phyloP scores from a whole-genome alignment of 2,888 invertebrate genomes.

The Theodoxus fluviatilis region DNA sequence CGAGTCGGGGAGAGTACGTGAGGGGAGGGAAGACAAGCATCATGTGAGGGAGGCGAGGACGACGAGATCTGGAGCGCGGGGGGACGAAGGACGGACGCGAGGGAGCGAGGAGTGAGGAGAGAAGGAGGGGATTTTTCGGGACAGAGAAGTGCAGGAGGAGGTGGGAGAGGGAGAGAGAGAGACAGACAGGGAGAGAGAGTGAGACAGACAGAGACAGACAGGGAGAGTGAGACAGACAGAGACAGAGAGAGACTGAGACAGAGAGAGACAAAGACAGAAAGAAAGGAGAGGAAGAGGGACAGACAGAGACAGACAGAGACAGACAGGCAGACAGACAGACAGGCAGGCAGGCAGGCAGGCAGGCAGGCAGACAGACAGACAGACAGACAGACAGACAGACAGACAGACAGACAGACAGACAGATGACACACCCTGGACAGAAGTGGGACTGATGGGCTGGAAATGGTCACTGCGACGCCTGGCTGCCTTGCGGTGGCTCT shows the following conservation, averaged over 20 bases:
- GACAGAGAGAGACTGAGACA: too few species aligned
- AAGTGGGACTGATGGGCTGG: background rate
- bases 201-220: background rate
- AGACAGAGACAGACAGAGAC: too few species aligned
- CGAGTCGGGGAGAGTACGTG: too few species aligned
- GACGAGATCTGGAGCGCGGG: too few species aligned
- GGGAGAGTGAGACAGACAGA: background rate
- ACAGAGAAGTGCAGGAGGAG: background rate
- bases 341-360: background rate
- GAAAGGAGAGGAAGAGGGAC: too few species aligned
- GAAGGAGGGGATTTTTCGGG: constrained; percentile 24
- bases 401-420: background rate
- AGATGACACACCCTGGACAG: background rate
- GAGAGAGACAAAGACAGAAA: too few species aligned
- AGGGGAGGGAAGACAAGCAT: too few species aligned
- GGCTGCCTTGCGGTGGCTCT: constrained; percentile 57
- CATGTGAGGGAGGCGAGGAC: too few species aligned
- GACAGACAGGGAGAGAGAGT: background rate
- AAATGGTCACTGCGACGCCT: background rate
- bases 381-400: background rate
- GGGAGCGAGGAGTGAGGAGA: too few species aligned
- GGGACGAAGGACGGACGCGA: too few species aligned
- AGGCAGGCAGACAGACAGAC: background rate
- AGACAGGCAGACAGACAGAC: too few species aligned
- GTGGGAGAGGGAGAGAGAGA: background rate